Base-by-base conservation (phyloP, 2,797 vertebrate species). In the Melanotaenia nigrans region DNA sequence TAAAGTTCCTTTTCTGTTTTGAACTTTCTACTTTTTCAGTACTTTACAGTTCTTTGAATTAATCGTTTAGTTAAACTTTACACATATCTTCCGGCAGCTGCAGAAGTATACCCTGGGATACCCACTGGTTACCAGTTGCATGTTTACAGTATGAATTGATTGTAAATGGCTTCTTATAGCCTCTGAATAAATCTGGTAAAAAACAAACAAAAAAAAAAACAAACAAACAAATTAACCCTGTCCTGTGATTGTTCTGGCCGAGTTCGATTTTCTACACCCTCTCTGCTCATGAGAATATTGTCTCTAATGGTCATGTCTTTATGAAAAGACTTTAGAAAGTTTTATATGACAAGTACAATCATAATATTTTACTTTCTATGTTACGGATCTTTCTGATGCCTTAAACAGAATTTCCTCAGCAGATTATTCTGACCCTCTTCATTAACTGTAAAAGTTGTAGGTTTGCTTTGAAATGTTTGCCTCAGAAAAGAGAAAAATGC, bases 401-500 rank as follows among this genome's bases (percentile, higher is more conserved):
- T 25, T 5, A 53, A 53, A 49, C 8, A 22, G 6, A 49, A 73
- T 83, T 36, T 58, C 35, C n/a, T 35, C 32, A 42, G 18, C 22
- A 5, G 11, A 61, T 11, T 1, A 14, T 54, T 10, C 30, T 33
- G 14, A 36, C 24, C 3, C 35, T 66, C 22, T 58, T 55, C 58
- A 71, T 57, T 12, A 65, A 55, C 59, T 5, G 0, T 65, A 60
- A 74, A 66, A 63, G 11, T 20, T 49, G 38, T 1, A 16, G 20
- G 28, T 42, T 64, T 13, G 7, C 20, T 63, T 40, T 68, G 36
- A 18, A 33, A 56, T 12, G 53, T 66, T 45, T 35, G 13, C n/a
- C 20, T 12, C 20, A 61, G 62, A 20, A 53, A 76, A 28, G 14
- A 51, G 83, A 74, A 18, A 13, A 30, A 58, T 18, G 1, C n/a